A percentile compares a stretch with the other conserved stretches of the same genome.
phyloP scores from a whole-genome alignment of 2,888 invertebrate species.

The Ectemnius continuus region DNA sequence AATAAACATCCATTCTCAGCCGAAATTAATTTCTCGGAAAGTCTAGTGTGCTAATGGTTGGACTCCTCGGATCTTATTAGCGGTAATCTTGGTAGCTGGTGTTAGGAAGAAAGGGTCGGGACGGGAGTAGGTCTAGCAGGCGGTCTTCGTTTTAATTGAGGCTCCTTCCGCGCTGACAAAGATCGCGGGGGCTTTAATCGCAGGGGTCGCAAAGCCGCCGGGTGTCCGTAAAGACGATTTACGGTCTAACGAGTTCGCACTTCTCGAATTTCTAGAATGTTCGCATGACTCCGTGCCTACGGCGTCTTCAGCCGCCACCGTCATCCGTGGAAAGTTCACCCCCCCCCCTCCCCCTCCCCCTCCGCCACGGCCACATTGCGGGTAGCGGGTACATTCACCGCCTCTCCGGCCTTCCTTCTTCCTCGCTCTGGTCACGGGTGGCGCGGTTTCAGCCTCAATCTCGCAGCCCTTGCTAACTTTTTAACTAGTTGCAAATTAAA shows the following conservation, averaged over 20 bases:
- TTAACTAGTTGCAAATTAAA: slow-evolving; percentile 73
- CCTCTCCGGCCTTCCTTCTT: slow-evolving; percentile 20
- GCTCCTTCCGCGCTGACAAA: slow-evolving; percentile 8
- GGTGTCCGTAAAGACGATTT: slow-evolving; percentile 45
- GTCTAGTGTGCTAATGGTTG: no score
- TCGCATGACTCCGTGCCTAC: slow-evolving; percentile 39
- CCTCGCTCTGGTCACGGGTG: slow-evolving; percentile 34
- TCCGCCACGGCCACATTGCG: no score
- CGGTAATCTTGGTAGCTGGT: background rate
- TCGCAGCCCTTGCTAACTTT: slow-evolving; percentile 63
- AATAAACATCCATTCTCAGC: no score
- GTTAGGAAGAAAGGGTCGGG: slow-evolving; percentile 29
- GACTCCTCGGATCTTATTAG: no score
- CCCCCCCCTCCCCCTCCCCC: no score
- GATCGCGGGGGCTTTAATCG: slow-evolving; percentile 39
- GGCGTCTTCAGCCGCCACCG: slow-evolving; percentile 29
- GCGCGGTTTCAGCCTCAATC: slow-evolving; percentile 18
- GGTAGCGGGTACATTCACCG: no score
- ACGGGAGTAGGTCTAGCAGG: slow-evolving; percentile 7
- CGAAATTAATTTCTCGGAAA: slow-evolving; percentile 22
- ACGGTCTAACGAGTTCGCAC: slow-evolving; percentile 51
- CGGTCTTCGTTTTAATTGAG: slow-evolving; percentile 35
- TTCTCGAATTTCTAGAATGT: slow-evolving; percentile 53
- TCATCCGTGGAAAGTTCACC: slow-evolving; percentile 55
- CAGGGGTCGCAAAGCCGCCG: slow-evolving; percentile 36